Evolutionary conservation across 2,888 invertebrate species (phyloP), one percentile per base, ranked within the genome.

Genomic region (Nyleta sp.): DNA sequence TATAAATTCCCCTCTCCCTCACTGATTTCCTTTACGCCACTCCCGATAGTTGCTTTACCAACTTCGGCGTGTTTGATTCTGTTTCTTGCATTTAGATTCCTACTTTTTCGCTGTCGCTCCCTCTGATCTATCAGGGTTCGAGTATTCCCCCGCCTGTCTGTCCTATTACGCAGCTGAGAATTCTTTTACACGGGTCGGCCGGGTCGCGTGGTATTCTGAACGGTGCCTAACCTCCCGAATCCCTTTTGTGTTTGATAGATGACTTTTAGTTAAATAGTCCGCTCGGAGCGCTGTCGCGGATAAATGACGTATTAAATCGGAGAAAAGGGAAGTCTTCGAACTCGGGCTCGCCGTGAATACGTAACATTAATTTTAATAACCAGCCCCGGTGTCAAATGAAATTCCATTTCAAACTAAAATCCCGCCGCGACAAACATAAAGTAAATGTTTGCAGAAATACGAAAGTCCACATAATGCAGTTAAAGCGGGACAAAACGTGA

Each of bases 401-500:
- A 40, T 64, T 28, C 10, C n/a, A 18, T 28, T 50, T 42, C 13
- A n/a, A 62, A 48, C 35, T 28, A 8, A 42, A 64, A 65, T 44
- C 18, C 42, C n/a, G 53, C 11, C 33, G 42, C 20, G 31, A 10
- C 15, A 53, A 53, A 52, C 33, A 33, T 42, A 53, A 52, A 44
- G 53, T 44, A 65, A 65, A 65, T 52, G 31, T 65, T 65, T 65
- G 64, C 46, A 31, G 38, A 62, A 50, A 28, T 33, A 52, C 15
- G 31, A 13, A 44, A 42, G 18, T 53, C 42, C 31, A 22, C 33
- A 20, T 44, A 50, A 67, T 40, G 35, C 44, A 31, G 65, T 67
- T 53, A 53, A 53, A 53, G 20, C 44, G 24, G 53, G 17, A 22
- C 55, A 24, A 42, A 55, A 55, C 65, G 55, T 55, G 65, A 53